Evolutionary conservation across 2,113 vertebrate species (phyloP).

Genomic region (Ceyx cyanopectus): DNA sequence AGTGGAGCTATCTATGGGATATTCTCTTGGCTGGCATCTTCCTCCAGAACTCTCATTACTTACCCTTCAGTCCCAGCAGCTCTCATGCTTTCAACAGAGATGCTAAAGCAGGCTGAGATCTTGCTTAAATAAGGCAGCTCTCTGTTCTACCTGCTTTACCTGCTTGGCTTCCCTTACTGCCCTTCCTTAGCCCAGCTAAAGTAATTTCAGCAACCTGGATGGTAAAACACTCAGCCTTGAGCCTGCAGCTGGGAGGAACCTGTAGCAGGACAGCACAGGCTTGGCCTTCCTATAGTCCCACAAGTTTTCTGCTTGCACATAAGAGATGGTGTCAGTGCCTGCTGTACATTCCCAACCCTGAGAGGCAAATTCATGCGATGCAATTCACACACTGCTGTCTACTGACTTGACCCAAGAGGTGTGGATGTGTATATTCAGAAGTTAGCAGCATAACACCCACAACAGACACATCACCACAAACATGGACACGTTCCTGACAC

Average conservation of each 20-base stretch:
- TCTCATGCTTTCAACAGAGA: not conserved
- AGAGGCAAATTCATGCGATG: not conserved
- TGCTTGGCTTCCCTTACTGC: conserved; percentile 7
- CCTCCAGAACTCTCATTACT: not conserved
- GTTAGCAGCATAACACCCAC: not conserved
- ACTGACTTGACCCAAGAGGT: not conserved
- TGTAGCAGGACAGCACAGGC: not conserved
- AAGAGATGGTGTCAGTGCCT: not conserved
- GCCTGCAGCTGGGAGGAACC: not conserved
- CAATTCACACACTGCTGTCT: not conserved
- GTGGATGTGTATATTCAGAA: not conserved
- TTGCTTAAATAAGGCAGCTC: conserved; percentile 7
- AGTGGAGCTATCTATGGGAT: not conserved
- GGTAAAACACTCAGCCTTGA: not conserved
- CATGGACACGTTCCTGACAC: not conserved
- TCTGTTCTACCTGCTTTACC: conserved; percentile 37
- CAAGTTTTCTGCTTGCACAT: not conserved
- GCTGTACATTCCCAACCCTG: not conserved
- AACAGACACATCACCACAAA: not conserved
- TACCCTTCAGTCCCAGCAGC: not conserved
- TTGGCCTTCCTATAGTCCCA: not conserved
- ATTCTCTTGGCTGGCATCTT: not conserved
- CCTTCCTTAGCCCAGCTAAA: not conserved
- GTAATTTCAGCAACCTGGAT: not conserved
- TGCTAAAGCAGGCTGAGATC: not conserved